These are phyloP conservation scores for Anthopleura xanthogrammica DNA, from an alignment of 92 coral and sea anemone genomes.

Conservation along the genomic window DNA sequence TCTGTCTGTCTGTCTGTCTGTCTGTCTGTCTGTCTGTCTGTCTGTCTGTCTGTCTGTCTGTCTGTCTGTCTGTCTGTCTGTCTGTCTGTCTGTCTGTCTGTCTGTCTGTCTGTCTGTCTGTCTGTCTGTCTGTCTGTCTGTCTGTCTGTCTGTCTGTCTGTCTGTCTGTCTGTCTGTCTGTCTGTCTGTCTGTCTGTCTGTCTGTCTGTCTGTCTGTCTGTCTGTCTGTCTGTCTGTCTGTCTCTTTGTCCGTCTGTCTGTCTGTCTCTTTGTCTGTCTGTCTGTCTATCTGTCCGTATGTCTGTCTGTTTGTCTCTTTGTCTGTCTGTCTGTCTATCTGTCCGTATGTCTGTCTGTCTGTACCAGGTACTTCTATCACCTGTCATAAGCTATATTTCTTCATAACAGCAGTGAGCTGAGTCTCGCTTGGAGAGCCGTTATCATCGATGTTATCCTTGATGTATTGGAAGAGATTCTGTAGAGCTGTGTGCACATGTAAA, in stretches of 20 bases:
- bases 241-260: too few relatives aligned
- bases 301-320: background rate
- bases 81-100: too few relatives aligned
- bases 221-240: too few relatives aligned
- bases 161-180: too few relatives aligned
- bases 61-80: too few relatives aligned
- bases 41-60: background rate
- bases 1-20: background rate
- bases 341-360: background rate
- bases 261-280: too few relatives aligned
- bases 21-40: background rate
- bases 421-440: constrained; percentile 26
- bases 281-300: background rate
- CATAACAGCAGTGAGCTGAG: constrained; percentile 4
- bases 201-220: background rate
- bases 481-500: constrained; percentile 22
- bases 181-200: too few relatives aligned
- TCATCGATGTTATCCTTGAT: constrained; percentile 15
- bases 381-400: constrained; percentile 32
- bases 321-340: background rate
- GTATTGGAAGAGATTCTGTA: constrained; percentile 27
- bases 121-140: too few relatives aligned
- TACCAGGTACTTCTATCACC: background rate
- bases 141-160: background rate
- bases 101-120: too few relatives aligned